Percentiles rank a stretch among this genome's conserved stretches.
These are phyloP conservation scores for Papilio glaucus DNA, from an alignment of 1,140 invertebrate genomes.

Conservation along the genomic window DNA sequence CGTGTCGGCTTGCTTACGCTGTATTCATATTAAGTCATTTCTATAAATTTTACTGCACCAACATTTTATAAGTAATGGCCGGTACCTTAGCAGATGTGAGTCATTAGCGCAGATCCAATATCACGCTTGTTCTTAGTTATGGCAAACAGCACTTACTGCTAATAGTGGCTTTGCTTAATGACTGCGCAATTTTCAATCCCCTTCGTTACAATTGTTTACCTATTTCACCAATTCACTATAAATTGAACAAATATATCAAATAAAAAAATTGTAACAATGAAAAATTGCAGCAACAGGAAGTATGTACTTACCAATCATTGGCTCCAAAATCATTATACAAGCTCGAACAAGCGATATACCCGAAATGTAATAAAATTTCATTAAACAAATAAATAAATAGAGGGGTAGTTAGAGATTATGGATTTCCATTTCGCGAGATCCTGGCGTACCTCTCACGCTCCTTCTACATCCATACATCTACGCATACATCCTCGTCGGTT, in stretches of 20 bases:
- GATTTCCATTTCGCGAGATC: too few species aligned
- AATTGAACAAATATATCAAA: not conserved
- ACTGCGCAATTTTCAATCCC: not conserved
- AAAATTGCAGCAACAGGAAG: too few species aligned
- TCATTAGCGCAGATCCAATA: not conserved
- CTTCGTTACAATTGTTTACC: not conserved
- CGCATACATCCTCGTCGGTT: too few species aligned
- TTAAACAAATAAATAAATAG: too few species aligned
- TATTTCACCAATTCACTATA: not conserved
- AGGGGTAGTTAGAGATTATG: too few species aligned
- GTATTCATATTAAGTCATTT: not conserved
- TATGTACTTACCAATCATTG: too few species aligned
- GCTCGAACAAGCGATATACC: too few species aligned
- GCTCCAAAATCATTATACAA: too few species aligned
- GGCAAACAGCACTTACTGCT: not conserved
- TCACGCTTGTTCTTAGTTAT: not conserved
- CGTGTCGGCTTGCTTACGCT: not conserved
- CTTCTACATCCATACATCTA: too few species aligned
- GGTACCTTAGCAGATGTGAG: not conserved
- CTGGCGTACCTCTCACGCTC: too few species aligned
- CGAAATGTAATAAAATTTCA: too few species aligned
- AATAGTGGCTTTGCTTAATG: not conserved
- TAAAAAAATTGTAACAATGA: too few species aligned
- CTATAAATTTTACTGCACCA: not conserved
- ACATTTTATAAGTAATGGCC: slow-evolving; percentile 9